Percentiles rank a stretch among this genome's conserved stretches.
Evolutionary conservation across 92 coral and sea anemone genomes (phyloP).

Genomic region (Heteractis magnifica): DNA sequence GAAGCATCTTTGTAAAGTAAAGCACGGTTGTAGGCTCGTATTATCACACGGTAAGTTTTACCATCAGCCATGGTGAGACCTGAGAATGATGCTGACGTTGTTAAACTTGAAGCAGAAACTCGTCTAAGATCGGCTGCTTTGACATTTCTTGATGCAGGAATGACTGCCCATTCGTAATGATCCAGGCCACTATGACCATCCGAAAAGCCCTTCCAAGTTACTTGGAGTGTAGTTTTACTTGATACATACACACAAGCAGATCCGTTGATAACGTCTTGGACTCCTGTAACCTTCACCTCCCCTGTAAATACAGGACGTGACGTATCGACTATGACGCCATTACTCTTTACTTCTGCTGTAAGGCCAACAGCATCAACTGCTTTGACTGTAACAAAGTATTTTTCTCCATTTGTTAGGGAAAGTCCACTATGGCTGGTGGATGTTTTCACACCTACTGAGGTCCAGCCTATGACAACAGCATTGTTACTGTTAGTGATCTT

Average conservation of each 20-base stretch:
- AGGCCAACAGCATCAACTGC: slow-evolving; percentile 80
- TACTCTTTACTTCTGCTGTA: slow-evolving; percentile 52
- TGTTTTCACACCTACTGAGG: slow-evolving; percentile 68
- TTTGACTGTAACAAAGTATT: slow-evolving; percentile 56
- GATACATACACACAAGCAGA: slow-evolving; percentile 62
- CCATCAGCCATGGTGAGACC: slow-evolving; percentile 65
- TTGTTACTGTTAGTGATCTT: slow-evolving; percentile 61
- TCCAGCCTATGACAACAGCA: slow-evolving; percentile 61
- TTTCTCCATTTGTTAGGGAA: slow-evolving; percentile 40
- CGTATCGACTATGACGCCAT: slow-evolving; percentile 78
- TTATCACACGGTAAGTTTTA: slow-evolving; percentile 55
- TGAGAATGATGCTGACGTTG: slow-evolving; percentile 67
- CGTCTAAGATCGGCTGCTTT: slow-evolving; percentile 35
- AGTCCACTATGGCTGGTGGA: slow-evolving; percentile 52
- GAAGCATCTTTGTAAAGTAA: slow-evolving; percentile 65
- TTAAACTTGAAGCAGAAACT: slow-evolving; percentile 62
- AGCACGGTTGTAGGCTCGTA: slow-evolving; percentile 84
- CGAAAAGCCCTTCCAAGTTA: slow-evolving; percentile 71
- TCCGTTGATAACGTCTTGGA: slow-evolving; percentile 52
- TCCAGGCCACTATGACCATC: slow-evolving; percentile 85
- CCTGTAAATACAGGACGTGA: slow-evolving; percentile 90
- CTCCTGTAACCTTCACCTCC: slow-evolving; percentile 56
- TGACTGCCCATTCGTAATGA: slow-evolving; percentile 76
- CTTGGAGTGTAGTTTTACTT: slow-evolving; percentile 51
- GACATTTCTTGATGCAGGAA: slow-evolving; percentile 22